These are phyloP conservation scores for Apotomis capreana DNA, from an alignment of 2,888 invertebrate genomes.

Conservation along the genomic window DNA sequence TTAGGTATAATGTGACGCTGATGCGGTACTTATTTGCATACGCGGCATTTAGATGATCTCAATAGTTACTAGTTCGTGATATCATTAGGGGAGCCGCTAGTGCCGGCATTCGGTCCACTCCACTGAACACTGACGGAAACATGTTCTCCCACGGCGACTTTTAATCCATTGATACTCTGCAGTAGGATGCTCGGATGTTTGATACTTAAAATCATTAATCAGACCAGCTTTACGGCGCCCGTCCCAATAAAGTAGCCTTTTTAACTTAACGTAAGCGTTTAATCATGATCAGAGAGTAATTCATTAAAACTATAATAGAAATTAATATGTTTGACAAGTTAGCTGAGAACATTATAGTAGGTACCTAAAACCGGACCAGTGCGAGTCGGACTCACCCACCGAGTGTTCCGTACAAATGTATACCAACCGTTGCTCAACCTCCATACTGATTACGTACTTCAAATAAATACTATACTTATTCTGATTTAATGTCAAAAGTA, in stretches of 20 bases:
- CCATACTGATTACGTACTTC: too few species aligned
- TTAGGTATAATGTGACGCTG: constrained; percentile 5
- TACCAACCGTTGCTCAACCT: too few species aligned
- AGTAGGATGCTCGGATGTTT: not conserved
- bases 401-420: too few species aligned
- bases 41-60: constrained; percentile 7
- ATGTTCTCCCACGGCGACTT: constrained; percentile 1
- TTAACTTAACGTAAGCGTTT: constrained; percentile 1
- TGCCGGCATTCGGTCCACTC: not conserved
- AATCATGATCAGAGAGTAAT: not conserved
- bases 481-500: too few species aligned
- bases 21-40: constrained; percentile 6
- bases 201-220: constrained; percentile 4
- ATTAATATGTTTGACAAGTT: not conserved
- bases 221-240: constrained; percentile 1
- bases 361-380: too few species aligned
- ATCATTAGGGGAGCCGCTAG: not conserved
- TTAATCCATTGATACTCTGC: constrained; percentile 9
- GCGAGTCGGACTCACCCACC: too few species aligned
- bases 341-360: not conserved
- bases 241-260: constrained; percentile 16
- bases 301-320: not conserved
- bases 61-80: not conserved
- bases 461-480: too few species aligned
- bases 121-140: not conserved